Evolutionary conservation across 2,797 vertebrate species (phyloP), one percentile per base, ranked within the genome.

Genomic region (Chelmon rostratus): DNA sequence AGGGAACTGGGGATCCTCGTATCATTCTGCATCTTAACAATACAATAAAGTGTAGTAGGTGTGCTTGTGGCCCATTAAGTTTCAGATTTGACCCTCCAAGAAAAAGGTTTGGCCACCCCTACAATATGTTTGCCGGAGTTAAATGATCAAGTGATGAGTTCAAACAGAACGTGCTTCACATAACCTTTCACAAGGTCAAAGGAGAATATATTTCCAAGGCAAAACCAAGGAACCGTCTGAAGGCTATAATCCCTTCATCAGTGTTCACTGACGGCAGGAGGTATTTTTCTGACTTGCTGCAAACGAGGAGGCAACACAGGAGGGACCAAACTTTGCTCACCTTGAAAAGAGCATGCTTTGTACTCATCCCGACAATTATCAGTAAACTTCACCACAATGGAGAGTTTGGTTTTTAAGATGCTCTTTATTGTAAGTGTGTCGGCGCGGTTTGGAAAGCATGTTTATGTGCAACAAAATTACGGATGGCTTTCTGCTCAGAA

Each of bases 341-440:
- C 19, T 35, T 18, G 28, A 57, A 54, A n/a, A 49, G 6, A 53
- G 23, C 31, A 8, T 12, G 5, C 31, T 23, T n/a, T 18, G 16
- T 46, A 19, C 15, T 62, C 64, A 28, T 37, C 54, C 66, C 18
- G 1, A 21, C 47, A 15, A 11, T 23, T 37, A 50, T 25, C 40
- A 59, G n/a, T 28, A 59, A n/a, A 37, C 66, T 49, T 33, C 23
- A 38, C 13, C 44, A 68, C 6, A 64, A 84, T 76, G 77, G 18
- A 64, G 73, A 59, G 21, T 6, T 12, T 72, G n/a, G 13, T 83
- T 38, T 64, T 72, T 16, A 3, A 53, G 28, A 53, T 69, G 58
- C 68, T 73, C 38, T 53, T 73, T n/a, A 53, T 73, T 53, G 28
- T 35, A 5, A 53, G 37, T 10, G 64, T 57, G 12, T 73, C 2